Conservation (phyloP, 2,888 invertebrate species). For the Nezara viridula region DNA sequence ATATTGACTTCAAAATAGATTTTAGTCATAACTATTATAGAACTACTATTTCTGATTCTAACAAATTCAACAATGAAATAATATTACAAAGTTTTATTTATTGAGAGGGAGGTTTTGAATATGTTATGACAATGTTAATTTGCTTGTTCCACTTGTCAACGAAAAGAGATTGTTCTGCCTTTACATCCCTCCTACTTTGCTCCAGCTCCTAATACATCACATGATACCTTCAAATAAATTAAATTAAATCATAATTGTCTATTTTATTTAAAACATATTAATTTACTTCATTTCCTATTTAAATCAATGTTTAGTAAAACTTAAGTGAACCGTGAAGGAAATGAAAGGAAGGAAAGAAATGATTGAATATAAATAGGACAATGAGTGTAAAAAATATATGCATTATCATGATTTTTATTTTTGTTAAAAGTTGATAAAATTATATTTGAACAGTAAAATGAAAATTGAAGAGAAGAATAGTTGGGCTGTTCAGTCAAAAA, state of each 20-base stretch:
- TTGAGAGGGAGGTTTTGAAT: conserved; percentile 10
- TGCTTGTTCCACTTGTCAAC: conserved; percentile 46
- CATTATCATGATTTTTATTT: no score
- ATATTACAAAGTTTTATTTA: not conserved
- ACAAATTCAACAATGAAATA: not conserved
- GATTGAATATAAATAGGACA: no score
- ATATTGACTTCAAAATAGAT: not conserved
- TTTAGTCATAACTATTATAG: not conserved
- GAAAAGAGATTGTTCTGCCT: conserved; percentile 1
- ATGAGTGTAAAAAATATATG: no score
- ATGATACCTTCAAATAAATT: conserved; percentile 12
- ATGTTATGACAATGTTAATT: not conserved
- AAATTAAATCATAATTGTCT: not conserved
- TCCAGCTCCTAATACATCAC: conserved; percentile 21
- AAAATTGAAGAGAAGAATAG: no score
- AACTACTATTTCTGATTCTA: not conserved
- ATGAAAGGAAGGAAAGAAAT: not conserved
- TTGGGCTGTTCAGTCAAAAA: no score
- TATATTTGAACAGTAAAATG: no score
- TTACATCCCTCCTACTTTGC: conserved; percentile 3
- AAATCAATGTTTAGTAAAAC: not conserved
- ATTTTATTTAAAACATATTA: not conserved
- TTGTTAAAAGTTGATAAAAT: no score
- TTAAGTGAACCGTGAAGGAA: not conserved
- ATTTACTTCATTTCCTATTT: not conserved